phyloP scores from a whole-genome alignment of 2,113 vertebrate genomes.

The Zosterops japonicus region DNA sequence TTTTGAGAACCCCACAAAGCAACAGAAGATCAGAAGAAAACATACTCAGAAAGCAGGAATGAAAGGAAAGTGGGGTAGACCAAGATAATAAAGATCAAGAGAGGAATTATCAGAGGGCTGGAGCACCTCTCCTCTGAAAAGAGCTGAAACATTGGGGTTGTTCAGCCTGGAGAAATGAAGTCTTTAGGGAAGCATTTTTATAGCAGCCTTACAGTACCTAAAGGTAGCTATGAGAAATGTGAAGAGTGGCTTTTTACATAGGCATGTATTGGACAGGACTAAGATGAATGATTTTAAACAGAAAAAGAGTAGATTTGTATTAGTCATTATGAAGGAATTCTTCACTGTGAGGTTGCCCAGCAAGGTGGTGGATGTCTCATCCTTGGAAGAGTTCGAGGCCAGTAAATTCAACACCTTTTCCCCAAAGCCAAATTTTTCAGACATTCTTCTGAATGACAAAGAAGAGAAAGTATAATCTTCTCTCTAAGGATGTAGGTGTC shows the following conservation, averaged over 20 bases:
- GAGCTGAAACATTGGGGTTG: not conserved
- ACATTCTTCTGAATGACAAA: not conserved
- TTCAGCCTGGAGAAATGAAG: not conserved
- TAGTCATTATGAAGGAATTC: not conserved
- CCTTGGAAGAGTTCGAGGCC: not conserved
- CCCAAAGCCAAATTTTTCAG: not conserved
- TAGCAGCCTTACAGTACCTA: not conserved
- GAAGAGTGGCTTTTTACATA: not conserved
- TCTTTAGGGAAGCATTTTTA: not conserved
- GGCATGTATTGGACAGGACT: not conserved
- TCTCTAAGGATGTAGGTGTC: not conserved
- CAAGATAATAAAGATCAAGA: not conserved
- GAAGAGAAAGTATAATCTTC: not conserved
- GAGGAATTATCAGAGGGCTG: not conserved
- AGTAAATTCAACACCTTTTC: not conserved
- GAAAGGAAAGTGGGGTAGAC: not conserved
- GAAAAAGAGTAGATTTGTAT: not conserved
- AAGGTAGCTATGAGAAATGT: fast-evolving
- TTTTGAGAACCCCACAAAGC: not conserved
- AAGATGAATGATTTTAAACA: not conserved
- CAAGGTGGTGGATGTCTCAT: not conserved
- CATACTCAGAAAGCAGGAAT: not conserved
- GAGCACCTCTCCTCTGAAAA: not conserved
- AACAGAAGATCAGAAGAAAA: not conserved
- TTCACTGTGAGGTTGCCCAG: not conserved